Evolutionary conservation across 2,797 vertebrate genomes (phyloP).

Genomic region (Pangasius mekongensis): DNA sequence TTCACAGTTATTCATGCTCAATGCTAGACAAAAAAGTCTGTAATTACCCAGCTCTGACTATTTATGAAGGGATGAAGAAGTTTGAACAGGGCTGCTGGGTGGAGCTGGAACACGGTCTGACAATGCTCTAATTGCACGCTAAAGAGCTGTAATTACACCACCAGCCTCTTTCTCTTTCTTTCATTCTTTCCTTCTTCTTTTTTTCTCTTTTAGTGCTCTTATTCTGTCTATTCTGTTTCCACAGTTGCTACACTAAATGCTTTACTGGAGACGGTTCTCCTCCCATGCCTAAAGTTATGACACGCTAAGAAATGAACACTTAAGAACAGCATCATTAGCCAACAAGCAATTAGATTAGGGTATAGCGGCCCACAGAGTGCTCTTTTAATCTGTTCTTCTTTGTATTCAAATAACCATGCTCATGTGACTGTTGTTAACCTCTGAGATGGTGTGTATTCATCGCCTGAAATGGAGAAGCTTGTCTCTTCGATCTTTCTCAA

Average conservation of each 20-base stretch:
- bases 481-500: not conserved
- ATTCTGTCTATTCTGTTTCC: conserved; percentile 52
- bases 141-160: conserved; percentile 93
- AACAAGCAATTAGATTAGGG: conserved; percentile 95
- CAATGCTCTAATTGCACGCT: conserved; percentile 90
- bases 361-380: conserved; percentile 56
- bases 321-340: conserved; percentile 91
- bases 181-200: conserved; percentile 42
- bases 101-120: conserved; percentile 69
- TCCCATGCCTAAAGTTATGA: conserved; percentile 86
- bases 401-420: not conserved
- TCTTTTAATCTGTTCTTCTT: not conserved
- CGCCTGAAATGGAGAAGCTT: not conserved
- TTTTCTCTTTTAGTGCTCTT: conserved; percentile 52
- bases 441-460: not conserved
- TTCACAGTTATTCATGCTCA: conserved; percentile 62
- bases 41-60: conserved; percentile 73
- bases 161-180: conserved; percentile 73
- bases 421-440: not conserved
- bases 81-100: conserved; percentile 68
- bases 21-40: conserved; percentile 68
- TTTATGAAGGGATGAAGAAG: conserved; percentile 70
- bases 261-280: conserved; percentile 67
- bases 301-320: conserved; percentile 91
- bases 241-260: conserved; percentile 81